Percentiles rank a stretch among this genome's conserved stretches.
Conservation (phyloP, 2,888 invertebrate genomes). For the Brachyptera risi region DNA sequence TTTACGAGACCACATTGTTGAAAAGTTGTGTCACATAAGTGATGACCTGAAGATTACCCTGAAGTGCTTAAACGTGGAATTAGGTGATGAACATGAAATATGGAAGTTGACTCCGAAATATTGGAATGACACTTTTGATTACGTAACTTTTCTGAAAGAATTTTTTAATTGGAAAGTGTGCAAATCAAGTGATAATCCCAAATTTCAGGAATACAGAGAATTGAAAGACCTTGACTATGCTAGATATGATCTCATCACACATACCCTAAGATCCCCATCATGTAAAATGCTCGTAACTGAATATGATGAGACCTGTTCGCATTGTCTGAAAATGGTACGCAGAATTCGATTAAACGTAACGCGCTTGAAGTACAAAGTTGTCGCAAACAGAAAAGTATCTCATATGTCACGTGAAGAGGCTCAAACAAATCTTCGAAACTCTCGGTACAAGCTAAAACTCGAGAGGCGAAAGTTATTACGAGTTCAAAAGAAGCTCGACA, state of each 20-base stretch:
- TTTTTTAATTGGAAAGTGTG: constrained; percentile 13
- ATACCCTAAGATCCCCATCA: constrained; percentile 1
- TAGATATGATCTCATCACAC: not conserved
- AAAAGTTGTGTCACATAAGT: not conserved
- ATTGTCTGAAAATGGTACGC: not conserved
- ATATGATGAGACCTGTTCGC: not conserved
- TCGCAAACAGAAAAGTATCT: not conserved
- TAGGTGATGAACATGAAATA: not conserved
- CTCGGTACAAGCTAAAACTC: no score
- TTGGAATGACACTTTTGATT: not conserved
- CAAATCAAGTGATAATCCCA: not conserved
- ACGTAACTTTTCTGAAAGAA: constrained; percentile 2
- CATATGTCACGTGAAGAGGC: not conserved
- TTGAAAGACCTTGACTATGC: not conserved
- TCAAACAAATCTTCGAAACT: not conserved
- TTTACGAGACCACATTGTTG: not conserved
- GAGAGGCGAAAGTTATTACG: no score
- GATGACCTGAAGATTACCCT: not conserved
- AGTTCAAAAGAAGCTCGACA: no score
- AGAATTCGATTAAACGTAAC: not conserved
- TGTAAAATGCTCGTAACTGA: not conserved
- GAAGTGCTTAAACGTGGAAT: not conserved
- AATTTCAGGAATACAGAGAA: no score
- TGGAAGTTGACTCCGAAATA: not conserved
- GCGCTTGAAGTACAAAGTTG: not conserved